Percentiles rank a stretch among this genome's conserved stretches.
phyloP scores from a whole-genome alignment of 64 coral and sea anemone species.

The Montipora sp. region DNA sequence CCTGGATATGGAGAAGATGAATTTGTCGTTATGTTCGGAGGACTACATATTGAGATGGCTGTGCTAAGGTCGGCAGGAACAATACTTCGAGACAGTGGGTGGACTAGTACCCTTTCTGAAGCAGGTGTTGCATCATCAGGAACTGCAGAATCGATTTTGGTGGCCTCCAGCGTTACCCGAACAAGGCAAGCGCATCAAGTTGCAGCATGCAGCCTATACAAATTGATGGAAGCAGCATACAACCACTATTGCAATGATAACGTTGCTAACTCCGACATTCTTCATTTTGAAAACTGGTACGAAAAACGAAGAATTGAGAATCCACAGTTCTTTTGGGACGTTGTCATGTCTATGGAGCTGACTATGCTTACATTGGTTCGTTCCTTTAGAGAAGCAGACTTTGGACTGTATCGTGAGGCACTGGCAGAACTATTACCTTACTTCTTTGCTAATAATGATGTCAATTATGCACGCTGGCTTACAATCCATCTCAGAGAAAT shows the following conservation, averaged over 20 bases:
- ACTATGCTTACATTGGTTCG: background rate
- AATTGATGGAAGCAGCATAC: constrained; percentile 49
- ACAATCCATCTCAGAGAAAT: no score
- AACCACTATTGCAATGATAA: constrained; percentile 22
- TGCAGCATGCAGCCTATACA: constrained; percentile 49
- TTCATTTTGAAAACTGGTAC: background rate
- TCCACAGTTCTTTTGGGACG: constrained; percentile 64
- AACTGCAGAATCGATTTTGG: constrained; percentile 48
- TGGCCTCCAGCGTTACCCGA: constrained; percentile 40
- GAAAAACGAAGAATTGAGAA: constrained; percentile 19
- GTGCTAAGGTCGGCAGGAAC: constrained; percentile 58
- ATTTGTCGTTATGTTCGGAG: constrained; percentile 62
- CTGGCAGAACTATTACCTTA: background rate
- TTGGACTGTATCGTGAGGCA: background rate
- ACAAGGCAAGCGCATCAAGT: constrained; percentile 65
- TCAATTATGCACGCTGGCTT: background rate
- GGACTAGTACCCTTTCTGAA: constrained; percentile 58
- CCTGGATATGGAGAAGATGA: constrained; percentile 66
- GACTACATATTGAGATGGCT: constrained; percentile 55
- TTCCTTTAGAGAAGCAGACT: constrained; percentile 37
- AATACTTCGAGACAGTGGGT: constrained; percentile 63
- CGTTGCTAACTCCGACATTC: background rate
- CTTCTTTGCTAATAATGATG: constrained; percentile 10
- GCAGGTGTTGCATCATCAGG: background rate
- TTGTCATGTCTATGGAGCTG: constrained; percentile 26